A percentile compares a stretch with the other conserved stretches of the same genome.
These are phyloP conservation scores for Chascanopsetta lugubris DNA, from an alignment of 2,113 vertebrate genomes.

Conservation along the genomic window DNA sequence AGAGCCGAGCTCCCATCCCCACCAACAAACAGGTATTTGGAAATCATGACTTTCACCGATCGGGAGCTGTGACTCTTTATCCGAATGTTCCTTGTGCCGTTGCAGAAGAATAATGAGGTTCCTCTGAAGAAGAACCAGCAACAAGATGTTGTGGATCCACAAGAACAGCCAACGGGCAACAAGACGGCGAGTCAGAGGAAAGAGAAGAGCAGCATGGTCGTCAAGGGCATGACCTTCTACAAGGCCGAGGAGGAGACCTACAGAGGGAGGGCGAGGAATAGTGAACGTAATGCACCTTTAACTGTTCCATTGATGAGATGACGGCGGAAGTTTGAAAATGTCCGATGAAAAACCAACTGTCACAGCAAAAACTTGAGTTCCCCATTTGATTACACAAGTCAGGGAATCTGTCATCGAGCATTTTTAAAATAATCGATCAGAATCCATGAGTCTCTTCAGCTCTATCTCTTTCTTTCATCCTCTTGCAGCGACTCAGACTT, in stretches of 20 bases:
- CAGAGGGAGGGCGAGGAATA: slow-evolving; percentile 42
- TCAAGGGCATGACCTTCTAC: slow-evolving; percentile 90
- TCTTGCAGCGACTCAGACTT: slow-evolving; percentile 29
- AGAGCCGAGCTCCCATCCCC: slow-evolving; percentile 79
- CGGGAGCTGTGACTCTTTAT: no score
- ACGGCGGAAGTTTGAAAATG: background rate
- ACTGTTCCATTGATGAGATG: background rate
- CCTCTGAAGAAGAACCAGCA: slow-evolving; percentile 64
- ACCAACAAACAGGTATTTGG: slow-evolving; percentile 80
- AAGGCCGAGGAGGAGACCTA: slow-evolving; percentile 80
- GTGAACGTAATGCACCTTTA: slow-evolving; percentile 24
- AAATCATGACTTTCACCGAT: no score
- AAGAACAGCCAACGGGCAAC: slow-evolving; percentile 33
- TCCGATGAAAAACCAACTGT: background rate
- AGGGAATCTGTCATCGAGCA: no score
- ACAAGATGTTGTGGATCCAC: slow-evolving; percentile 44
- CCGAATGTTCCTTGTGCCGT: background rate
- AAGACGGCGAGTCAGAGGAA: slow-evolving; percentile 44
- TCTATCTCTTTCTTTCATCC: background rate
- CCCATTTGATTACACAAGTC: no score
- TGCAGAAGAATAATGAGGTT: slow-evolving; percentile 81
- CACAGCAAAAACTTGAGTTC: no score
- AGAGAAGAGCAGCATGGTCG: slow-evolving; percentile 74
- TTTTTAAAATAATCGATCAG: no score
- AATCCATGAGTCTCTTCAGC: no score